Percentiles rank a stretch among this genome's conserved stretches.
phyloP scores from a whole-genome alignment of 1,140 invertebrate species.

The Neodiprion fabricii region DNA sequence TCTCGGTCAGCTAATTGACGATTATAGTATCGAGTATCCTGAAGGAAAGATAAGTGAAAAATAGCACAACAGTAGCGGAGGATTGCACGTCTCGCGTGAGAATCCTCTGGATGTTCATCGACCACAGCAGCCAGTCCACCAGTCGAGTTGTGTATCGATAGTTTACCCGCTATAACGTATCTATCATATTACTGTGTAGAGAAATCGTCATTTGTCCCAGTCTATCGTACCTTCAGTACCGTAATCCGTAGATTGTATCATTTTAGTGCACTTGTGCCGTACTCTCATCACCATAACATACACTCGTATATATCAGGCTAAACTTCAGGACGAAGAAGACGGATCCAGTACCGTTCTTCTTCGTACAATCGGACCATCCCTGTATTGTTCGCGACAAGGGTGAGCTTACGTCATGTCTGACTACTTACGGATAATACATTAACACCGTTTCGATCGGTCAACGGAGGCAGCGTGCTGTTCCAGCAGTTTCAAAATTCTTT shows the following conservation, averaged over 20 bases:
- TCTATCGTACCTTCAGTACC: not conserved
- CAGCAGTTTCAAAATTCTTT: too few relatives aligned
- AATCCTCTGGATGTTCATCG: not conserved
- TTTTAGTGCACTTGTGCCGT: not conserved
- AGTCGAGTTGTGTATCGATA: constrained; percentile 53
- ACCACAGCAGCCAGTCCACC: constrained; percentile 60
- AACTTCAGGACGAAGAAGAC: too few relatives aligned
- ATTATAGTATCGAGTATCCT: too few relatives aligned
- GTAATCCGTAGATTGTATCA: constrained; percentile 3
- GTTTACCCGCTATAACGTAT: constrained; percentile 45
- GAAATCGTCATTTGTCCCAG: constrained; percentile 1
- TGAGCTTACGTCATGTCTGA: too few relatives aligned
- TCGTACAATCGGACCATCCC: not conserved
- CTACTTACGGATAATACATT: too few relatives aligned
- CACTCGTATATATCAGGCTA: too few relatives aligned
- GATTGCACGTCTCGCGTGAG: not conserved
- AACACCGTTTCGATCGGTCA: too few relatives aligned
- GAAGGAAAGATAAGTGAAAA: not conserved
- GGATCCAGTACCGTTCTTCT: not conserved
- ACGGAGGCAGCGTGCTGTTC: too few relatives aligned
- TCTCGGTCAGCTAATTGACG: too few relatives aligned
- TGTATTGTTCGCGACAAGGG: too few relatives aligned
- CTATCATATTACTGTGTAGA: constrained; percentile 47
- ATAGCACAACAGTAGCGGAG: not conserved
- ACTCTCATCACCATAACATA: constrained; percentile 1